Evolutionary conservation across 2,888 invertebrate species (phyloP), one percentile per base, ranked within the genome.

Genomic region (Xestia ashworthii): DNA sequence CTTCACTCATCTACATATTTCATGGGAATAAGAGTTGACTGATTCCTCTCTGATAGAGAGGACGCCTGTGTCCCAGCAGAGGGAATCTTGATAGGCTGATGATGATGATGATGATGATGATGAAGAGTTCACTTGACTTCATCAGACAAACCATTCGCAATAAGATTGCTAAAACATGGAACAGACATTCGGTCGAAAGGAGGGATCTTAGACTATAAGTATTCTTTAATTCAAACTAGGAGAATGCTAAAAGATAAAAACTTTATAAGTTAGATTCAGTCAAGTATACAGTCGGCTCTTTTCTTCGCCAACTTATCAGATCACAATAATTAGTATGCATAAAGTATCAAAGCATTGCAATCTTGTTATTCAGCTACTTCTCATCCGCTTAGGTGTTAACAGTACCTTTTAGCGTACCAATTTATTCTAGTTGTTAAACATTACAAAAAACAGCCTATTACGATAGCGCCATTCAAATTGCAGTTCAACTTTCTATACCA

Each of bases 371-470:
- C 65, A 70, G 65, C 83, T 66, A 9, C 78, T 70, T 70, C n/a
- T 72, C 72, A 81, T 84, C 65, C 84, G 58, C 71, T 60, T 69
- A 62, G 14, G 46, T 81, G 85, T 85, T 72, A 80, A 82, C 81
- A 81, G 85, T 81, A 53, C 75, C 19, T 72, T 70, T 81, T 76
- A 68, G 64, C 62, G 32, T 73, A 76, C 71, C 83, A 83, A 83
- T 84, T 75, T 78, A 78, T 75, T 82, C 38, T 22, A 67, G n/a
- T 67, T 46, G 65, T 62, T 74, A 66, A 78, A 71, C 66, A 82
- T 14, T 14, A 25, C 38, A 82, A 84, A 84, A 71, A 65, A 71
- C 76, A 66, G 62, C 68, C 64, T 65, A 68, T 72, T 82, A 65
- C 62, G 64, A 60, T 74, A 41, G 53, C 62, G 70, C 64, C 72